Evolutionary conservation across 1,140 invertebrate species (phyloP), one percentile per base, ranked within the genome.

Genomic region (Drosophila triauraria): DNA sequence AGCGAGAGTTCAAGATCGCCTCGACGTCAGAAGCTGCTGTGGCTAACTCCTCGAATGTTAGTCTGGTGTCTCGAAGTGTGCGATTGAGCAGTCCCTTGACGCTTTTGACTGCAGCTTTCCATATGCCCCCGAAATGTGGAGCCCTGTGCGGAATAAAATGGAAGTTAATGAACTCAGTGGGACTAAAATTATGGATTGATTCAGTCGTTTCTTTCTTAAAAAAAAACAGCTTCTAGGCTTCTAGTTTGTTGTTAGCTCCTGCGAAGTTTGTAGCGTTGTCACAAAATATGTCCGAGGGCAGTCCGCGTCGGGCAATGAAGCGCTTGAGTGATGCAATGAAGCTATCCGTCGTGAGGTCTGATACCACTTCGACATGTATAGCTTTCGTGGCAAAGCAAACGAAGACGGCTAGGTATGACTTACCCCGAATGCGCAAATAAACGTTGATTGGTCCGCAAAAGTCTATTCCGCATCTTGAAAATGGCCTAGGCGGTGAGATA

Each of bases 1-100:
- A 25, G 9, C 42, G 42, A 58, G 56, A 58, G 25, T 58, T 58
- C 13, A 58, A 13, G 43, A 58, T 44, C 6, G 32, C 46, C 10
- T 61, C 32, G 7, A 25, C 38, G 32, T 42, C 53, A 15, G 53
- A 13, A 13, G 53, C 5, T 42, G 23, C 35, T 15, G 20, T 56
- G 12, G 30, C 2, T 17, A 54, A 27, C 17, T 40, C 32, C 17
- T 40, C 53, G 17, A 56, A 40, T 5, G 53, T 56, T 17, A 56
- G 38, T 13, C 54, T 38, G 12, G 20, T 25, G 13, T 40, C 53
- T 40, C 12, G 32, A 3, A 56, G n/a, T 3, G 43, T 60, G 30
- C 43, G 17, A n/a, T 23, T 47, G 20, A 60, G 30, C 25, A 60
- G 20, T 20, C 30, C 44, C 10, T 38, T 61, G 0, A 25, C 44